A percentile compares a stretch with the other conserved stretches of the same genome.
Evolutionary conservation across 2,888 invertebrate species (phyloP).

Genomic region (Tridacna gigas): DNA sequence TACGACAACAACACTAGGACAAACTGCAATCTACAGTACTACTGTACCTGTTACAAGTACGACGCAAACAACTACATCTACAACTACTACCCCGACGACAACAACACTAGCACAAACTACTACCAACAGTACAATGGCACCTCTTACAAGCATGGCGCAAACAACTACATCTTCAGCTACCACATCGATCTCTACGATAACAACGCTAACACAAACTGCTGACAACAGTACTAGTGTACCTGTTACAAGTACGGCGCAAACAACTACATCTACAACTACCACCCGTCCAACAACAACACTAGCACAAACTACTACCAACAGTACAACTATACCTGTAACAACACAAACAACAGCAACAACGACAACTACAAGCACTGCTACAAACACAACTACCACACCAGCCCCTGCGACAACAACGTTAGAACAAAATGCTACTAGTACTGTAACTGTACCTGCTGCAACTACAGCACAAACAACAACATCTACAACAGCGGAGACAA

Average conservation of each 20-base stretch:
- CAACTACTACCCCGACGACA: not conserved
- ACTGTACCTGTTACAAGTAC: not conserved
- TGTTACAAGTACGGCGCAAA: not conserved
- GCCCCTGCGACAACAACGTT: not conserved
- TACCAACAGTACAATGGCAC: not conserved
- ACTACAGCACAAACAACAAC: slow-evolving; percentile 2
- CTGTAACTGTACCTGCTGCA: not conserved
- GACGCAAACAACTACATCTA: not conserved
- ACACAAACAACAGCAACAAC: not conserved
- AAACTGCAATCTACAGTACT: not conserved
- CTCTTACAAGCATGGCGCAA: not conserved
- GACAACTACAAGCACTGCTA: not conserved
- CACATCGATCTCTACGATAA: not conserved
- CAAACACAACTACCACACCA: not conserved
- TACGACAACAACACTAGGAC: not conserved
- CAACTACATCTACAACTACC: not conserved
- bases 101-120: not conserved
- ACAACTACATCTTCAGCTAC: not conserved
- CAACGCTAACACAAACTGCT: not conserved
- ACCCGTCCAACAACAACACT: not conserved
- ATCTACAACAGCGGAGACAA: not conserved
- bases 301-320: not conserved
- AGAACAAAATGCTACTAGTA: not conserved
- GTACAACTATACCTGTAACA: not conserved
- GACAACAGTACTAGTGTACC: not conserved